Conservation (phyloP, 2,113 vertebrate genomes). For the Neofelis nebulosa region DNA sequence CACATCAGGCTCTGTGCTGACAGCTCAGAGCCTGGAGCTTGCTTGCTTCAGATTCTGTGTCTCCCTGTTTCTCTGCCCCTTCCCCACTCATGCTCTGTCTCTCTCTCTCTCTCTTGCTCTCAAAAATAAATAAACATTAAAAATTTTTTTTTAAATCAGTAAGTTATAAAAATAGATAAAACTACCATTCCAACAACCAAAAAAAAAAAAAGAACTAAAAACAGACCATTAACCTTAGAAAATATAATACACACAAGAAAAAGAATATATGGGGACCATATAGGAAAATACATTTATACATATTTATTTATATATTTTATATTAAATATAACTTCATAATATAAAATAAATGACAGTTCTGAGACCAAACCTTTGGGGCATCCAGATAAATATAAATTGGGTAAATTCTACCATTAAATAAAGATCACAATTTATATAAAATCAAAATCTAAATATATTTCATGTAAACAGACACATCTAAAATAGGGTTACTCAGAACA, state of each 20-base stretch:
- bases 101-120: too few relatives aligned
- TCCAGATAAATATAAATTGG: neutral
- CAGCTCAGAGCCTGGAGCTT: too few relatives aligned
- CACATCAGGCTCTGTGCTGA: too few relatives aligned
- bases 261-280: neutral
- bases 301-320: neutral
- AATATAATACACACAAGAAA: neutral
- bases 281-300: neutral
- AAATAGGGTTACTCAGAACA: neutral
- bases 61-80: too few relatives aligned
- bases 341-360: conserved; percentile 3
- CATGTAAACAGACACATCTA: neutral
- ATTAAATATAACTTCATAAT: neutral
- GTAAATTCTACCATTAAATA: neutral
- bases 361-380: neutral
- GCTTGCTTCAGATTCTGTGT: too few relatives aligned
- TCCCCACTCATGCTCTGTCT: too few relatives aligned
- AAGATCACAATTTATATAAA: neutral
- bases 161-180: neutral
- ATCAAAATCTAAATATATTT: neutral
- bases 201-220: neutral
- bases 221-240: neutral
- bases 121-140: too few relatives aligned
- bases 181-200: neutral
- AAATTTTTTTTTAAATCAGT: neutral